Percentiles rank a stretch among this genome's conserved stretches.
Conservation (phyloP, 2,888 invertebrate species). For the Nephrocerus scutellatus region DNA sequence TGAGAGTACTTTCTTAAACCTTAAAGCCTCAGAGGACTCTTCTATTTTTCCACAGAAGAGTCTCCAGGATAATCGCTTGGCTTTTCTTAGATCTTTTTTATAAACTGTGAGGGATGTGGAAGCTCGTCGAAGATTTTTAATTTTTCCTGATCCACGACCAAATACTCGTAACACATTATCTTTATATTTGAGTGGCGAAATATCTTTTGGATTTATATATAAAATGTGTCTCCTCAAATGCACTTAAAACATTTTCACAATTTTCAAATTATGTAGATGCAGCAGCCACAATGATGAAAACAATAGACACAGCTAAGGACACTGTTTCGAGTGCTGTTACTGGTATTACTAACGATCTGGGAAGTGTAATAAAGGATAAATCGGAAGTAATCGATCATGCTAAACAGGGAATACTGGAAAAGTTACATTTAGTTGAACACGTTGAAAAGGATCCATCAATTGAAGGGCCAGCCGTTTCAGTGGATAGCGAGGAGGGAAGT, state of each 20-base stretch:
- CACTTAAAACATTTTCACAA: constrained; percentile 22
- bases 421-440: constrained; percentile 30
- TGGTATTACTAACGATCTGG: constrained; percentile 35
- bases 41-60: no score
- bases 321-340: constrained; percentile 34
- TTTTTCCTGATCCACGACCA: no score
- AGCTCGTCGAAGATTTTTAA: no score
- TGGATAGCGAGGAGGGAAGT: neutral
- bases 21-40: no score
- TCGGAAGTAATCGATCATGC: constrained; percentile 32
- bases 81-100: no score
- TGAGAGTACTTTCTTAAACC: no score
- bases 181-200: no score
- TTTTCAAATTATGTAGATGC: constrained; percentile 28
- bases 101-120: no score
- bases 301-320: constrained; percentile 38
- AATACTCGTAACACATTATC: no score
- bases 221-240: no score
- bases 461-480: neutral
- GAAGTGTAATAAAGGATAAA: constrained; percentile 34
- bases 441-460: constrained; percentile 1
- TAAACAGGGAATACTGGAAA: constrained; percentile 35
- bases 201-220: no score
- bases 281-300: constrained; percentile 28
- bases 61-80: no score